Conservation (phyloP, 2,113 vertebrate species). For the Peromyscus leucopus region DNA sequence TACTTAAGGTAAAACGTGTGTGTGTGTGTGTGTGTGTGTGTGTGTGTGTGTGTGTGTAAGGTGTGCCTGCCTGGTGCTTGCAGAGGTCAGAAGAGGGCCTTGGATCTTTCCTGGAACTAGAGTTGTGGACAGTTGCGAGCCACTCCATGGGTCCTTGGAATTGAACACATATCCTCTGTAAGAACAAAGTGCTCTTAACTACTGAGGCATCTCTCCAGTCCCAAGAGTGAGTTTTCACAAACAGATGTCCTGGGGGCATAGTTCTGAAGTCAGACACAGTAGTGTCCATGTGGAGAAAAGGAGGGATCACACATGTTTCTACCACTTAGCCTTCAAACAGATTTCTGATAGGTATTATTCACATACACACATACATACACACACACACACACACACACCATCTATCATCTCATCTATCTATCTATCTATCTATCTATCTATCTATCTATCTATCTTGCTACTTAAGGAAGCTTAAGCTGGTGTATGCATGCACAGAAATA, state of each 20-base stretch:
- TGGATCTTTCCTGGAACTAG: not conserved
- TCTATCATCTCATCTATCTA: not conserved
- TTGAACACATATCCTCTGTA: not conserved
- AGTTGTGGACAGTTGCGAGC: not conserved
- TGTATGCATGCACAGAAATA: not conserved
- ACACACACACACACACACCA: not conserved
- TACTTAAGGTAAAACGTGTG: not conserved
- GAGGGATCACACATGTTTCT: not conserved
- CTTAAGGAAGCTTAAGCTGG: not conserved
- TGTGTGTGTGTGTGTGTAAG: not conserved
- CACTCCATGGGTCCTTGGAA: not conserved
- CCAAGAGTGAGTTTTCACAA: not conserved
- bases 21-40: not conserved
- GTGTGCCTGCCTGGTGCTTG: too few relatives aligned
- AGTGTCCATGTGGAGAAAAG: not conserved
- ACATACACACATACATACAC: not conserved
- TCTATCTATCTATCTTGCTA: not conserved
- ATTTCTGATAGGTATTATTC: not conserved
- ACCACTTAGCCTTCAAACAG: not conserved
- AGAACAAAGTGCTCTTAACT: not conserved
- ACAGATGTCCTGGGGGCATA: not conserved
- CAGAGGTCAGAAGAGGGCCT: not conserved
- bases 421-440: not conserved
- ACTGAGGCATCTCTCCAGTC: not conserved
- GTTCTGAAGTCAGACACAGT: not conserved